Evolutionary conservation across 1,140 invertebrate genomes (phyloP).

Genomic region (Drosophila insularis): DNA sequence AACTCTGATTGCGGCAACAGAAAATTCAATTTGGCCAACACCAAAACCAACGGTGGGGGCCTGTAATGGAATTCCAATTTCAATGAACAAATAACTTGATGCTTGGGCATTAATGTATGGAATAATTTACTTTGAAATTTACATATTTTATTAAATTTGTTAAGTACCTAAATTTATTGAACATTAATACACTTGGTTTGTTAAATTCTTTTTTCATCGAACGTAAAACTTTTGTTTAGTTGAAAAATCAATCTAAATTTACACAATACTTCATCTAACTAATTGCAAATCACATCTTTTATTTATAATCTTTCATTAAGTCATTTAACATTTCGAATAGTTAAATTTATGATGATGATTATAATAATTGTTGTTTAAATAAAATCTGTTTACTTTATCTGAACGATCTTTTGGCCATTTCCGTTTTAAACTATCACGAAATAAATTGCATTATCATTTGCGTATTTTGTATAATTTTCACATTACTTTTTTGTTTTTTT

Average conservation of each 20-base stretch:
- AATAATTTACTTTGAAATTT: neutral
- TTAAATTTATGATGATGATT: neutral
- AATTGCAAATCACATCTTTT: neutral
- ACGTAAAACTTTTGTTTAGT: no score
- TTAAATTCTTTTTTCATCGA: no score
- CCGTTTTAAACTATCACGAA: constrained; percentile 36
- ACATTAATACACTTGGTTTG: no score
- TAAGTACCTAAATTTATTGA: no score
- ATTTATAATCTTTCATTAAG: neutral
- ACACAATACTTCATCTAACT: neutral
- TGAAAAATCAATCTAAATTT: neutral
- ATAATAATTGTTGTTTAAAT: neutral
- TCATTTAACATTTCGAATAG: neutral
- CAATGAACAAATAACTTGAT: neutral
- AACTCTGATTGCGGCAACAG: neutral
- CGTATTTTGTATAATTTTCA: constrained; percentile 63
- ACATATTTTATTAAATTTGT: neutral
- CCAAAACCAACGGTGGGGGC: neutral
- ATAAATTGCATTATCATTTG: constrained; percentile 14
- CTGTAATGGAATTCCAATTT: neutral
- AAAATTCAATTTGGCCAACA: neutral
- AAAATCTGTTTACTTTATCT: constrained; percentile 9
- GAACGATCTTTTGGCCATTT: constrained; percentile 39
- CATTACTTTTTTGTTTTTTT: constrained; percentile 43
- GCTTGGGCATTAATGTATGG: no score